A percentile compares a stretch with the other conserved stretches of the same genome.
phyloP scores from a whole-genome alignment of 2,888 invertebrate genomes.

The Aphodius sticticus region DNA sequence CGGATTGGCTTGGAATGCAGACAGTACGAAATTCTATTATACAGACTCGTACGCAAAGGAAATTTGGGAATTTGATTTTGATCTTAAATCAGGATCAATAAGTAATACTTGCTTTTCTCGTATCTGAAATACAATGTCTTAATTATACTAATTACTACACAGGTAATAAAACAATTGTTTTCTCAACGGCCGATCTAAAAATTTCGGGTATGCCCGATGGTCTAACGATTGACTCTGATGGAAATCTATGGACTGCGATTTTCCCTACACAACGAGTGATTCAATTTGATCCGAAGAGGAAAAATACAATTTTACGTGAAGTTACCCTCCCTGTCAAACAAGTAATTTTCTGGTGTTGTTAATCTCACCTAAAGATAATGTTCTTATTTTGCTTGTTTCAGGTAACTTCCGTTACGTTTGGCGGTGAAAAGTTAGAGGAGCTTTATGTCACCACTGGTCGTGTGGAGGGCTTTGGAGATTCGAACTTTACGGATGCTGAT shows the following conservation, averaged over 20 bases:
- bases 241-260: constrained; percentile 80
- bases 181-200: constrained; percentile 61
- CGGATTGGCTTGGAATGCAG: constrained; percentile 79
- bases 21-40: constrained; percentile 74
- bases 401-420: constrained; percentile 75
- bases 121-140: too few relatives aligned
- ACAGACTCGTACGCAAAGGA: constrained; percentile 75
- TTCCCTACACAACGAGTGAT: constrained; percentile 50
- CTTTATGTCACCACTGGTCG: constrained; percentile 75
- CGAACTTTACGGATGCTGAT: constrained; percentile 59
- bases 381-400: constrained; percentile 36
- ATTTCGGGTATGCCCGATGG: constrained; percentile 70
- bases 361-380: too few relatives aligned
- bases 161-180: constrained; percentile 59
- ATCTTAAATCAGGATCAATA: constrained; percentile 70
- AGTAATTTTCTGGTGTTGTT: constrained; percentile 49
- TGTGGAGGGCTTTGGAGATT: constrained; percentile 54
- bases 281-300: constrained; percentile 61
- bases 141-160: too few relatives aligned
- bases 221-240: constrained; percentile 81
- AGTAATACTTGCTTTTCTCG: constrained; percentile 53
- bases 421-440: constrained; percentile 71
- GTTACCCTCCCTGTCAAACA: constrained; percentile 74
- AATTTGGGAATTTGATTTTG: constrained; percentile 77
- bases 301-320: constrained; percentile 65